phyloP scores from a whole-genome alignment of 2,113 vertebrate genomes.

The Leptobrachium ailaonicum region DNA sequence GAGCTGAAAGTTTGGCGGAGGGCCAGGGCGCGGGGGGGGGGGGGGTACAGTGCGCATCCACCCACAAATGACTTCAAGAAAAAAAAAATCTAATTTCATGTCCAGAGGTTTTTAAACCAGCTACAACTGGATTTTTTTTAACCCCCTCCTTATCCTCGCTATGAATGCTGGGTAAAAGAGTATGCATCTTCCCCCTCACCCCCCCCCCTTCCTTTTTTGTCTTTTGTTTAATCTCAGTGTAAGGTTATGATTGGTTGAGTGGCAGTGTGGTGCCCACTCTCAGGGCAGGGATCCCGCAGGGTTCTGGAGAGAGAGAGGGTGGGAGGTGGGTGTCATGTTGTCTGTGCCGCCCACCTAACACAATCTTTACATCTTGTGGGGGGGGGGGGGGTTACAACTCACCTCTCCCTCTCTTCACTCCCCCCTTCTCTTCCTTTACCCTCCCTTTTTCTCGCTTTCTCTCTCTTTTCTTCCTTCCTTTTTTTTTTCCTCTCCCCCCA shows the following conservation, averaged over 20 bases:
- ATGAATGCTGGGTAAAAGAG: conserved; percentile 74
- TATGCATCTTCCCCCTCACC: conserved; percentile 65
- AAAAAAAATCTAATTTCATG: conserved; percentile 68
- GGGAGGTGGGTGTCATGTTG: conserved; percentile 49
- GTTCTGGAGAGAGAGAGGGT: conserved; percentile 59
- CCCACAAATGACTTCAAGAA: conserved; percentile 58
- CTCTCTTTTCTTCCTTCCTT: not conserved
- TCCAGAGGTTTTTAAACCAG: conserved; percentile 81
- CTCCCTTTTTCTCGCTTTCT: conserved; percentile 3
- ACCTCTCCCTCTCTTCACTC: not conserved
- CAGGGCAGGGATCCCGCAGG: conserved; percentile 61
- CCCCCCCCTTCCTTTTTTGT: conserved; percentile 50
- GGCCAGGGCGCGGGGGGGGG: conserved; percentile 53
- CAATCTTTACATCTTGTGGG: conserved; percentile 29
- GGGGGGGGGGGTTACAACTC: conserved; percentile 14
- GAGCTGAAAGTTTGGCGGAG: conserved; percentile 64
- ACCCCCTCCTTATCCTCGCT: conserved; percentile 60
- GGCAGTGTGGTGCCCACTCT: conserved; percentile 66
- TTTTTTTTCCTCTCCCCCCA: not conserved
- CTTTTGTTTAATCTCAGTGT: conserved; percentile 80
- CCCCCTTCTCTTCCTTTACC: conserved; percentile 27
- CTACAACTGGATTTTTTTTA: conserved; percentile 72
- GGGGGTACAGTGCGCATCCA: conserved; percentile 24
- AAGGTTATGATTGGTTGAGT: conserved; percentile 74
- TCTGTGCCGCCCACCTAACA: conserved; percentile 52